Conservation (phyloP, 2,113 vertebrate genomes). For the Clarias batrachus region DNA sequence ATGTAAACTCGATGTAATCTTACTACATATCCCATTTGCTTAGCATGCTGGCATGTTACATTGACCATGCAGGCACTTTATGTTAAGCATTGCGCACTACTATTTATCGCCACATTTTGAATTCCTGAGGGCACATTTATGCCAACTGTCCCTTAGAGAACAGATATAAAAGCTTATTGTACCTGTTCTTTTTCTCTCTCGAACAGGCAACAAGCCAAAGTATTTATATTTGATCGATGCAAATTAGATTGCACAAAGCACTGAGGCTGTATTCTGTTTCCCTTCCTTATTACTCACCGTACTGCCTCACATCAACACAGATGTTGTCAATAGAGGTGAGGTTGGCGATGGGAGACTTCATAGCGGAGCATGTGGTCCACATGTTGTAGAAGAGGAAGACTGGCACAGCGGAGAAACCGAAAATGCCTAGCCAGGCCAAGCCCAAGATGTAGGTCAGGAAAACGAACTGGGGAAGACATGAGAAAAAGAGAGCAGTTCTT, state of each 20-base stretch:
- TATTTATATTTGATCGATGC: not conserved
- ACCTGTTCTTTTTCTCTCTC: not conserved
- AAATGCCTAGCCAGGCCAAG: conserved; percentile 92
- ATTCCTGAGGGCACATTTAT: conserved; percentile 1
- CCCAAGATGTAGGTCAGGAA: conserved; percentile 94
- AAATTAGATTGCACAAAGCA: conserved; percentile 9
- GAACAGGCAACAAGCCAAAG: not conserved
- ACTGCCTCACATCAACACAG: conserved; percentile 96
- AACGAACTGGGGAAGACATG: conserved; percentile 80
- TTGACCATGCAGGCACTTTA: no score
- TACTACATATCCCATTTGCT: not conserved
- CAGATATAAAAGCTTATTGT: not conserved
- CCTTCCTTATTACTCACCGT: conserved; percentile 72
- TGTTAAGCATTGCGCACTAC: not conserved
- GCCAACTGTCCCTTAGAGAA: not conserved
- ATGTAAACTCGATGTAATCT: not conserved
- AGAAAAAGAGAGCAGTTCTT: conserved; percentile 15
- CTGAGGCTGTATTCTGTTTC: conserved; percentile 15
- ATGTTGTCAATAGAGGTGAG: conserved; percentile 88
- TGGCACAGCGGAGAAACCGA: conserved; percentile 93
- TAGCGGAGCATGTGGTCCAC: conserved; percentile 90
- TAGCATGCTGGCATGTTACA: no score
- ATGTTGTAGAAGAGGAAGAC: conserved; percentile 98
- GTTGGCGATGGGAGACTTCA: conserved; percentile 86
- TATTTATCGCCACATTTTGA: conserved; percentile 2